phyloP scores from a whole-genome alignment of 2,797 vertebrate genomes.

The Odontamblyopus rebecca region DNA sequence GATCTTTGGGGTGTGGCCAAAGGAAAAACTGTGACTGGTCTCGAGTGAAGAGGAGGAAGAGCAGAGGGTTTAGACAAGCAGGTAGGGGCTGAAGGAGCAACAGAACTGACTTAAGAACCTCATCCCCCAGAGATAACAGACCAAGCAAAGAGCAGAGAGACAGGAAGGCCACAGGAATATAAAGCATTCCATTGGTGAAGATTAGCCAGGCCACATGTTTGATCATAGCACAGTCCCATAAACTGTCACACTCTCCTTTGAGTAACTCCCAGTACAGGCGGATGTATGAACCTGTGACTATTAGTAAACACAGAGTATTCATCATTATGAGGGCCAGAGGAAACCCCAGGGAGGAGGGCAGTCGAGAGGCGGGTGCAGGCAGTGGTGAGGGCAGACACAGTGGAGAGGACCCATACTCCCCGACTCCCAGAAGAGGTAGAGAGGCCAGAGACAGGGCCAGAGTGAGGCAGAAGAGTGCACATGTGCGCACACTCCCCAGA shows the following conservation, averaged over 20 bases:
- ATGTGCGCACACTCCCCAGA: slow-evolving; percentile 78
- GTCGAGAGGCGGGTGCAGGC: slow-evolving; percentile 80
- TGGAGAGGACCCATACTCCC: slow-evolving; percentile 88
- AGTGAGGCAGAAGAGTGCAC: slow-evolving; percentile 81
- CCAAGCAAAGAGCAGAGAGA: slow-evolving; percentile 89
- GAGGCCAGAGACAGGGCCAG: slow-evolving; percentile 81
- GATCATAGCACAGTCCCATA: slow-evolving; percentile 93
- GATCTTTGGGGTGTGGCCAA: slow-evolving; percentile 69
- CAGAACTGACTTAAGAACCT: slow-evolving; percentile 89
- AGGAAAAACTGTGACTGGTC: slow-evolving; percentile 86
- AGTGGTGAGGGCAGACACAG: slow-evolving; percentile 89
- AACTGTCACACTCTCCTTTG: slow-evolving; percentile 83
- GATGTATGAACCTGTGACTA: slow-evolving; percentile 89
- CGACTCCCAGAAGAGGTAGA: slow-evolving; percentile 85
- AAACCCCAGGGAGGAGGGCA: slow-evolving; percentile 82
- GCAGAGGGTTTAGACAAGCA: slow-evolving; percentile 90
- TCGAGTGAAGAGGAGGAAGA: slow-evolving; percentile 91
- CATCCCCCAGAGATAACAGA: slow-evolving; percentile 87
- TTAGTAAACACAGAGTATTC: slow-evolving; percentile 91
- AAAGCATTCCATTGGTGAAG: slow-evolving; percentile 92
- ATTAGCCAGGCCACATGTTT: slow-evolving; percentile 95
- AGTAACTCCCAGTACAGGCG: slow-evolving; percentile 90
- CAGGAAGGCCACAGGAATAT: slow-evolving; percentile 93
- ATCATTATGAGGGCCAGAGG: slow-evolving; percentile 89
- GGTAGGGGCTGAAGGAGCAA: slow-evolving; percentile 91